Conservation (phyloP, 2,888 invertebrate species). For the Orthosia incerta region DNA sequence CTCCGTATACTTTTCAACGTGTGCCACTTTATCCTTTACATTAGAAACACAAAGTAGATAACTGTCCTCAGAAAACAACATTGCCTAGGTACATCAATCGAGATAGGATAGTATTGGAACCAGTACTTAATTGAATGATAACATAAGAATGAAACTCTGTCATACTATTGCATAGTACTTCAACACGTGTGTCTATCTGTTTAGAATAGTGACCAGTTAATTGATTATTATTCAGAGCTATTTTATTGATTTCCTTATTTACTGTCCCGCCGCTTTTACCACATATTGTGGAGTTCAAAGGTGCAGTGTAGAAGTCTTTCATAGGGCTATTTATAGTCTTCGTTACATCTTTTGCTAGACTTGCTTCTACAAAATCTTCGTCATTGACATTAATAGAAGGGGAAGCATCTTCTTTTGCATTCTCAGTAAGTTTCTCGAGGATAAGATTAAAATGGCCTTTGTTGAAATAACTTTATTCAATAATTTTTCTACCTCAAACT, state of each 20-base stretch:
- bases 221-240: constrained; percentile 32
- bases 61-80: constrained; percentile 8
- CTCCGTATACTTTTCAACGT: neutral
- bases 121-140: constrained; percentile 50
- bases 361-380: neutral
- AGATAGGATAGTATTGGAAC: constrained; percentile 13
- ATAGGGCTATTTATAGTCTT: constrained; percentile 15
- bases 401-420: neutral
- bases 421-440: neutral
- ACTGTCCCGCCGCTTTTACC: constrained; percentile 19
- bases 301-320: neutral
- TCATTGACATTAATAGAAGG: neutral
- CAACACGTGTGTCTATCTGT: constrained; percentile 43
- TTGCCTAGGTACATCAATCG: constrained; percentile 1
- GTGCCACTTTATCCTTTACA: neutral
- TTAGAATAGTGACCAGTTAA: constrained; percentile 20
- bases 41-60: neutral
- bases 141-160: constrained; percentile 40
- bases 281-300: constrained; percentile 36
- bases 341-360: neutral
- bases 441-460: neutral
- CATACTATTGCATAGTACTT: constrained; percentile 50
- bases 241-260: constrained; percentile 33
- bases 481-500: neutral
- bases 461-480: neutral